Base-by-base conservation (phyloP, 2,888 invertebrate species). In the Lycia hirtaria region DNA sequence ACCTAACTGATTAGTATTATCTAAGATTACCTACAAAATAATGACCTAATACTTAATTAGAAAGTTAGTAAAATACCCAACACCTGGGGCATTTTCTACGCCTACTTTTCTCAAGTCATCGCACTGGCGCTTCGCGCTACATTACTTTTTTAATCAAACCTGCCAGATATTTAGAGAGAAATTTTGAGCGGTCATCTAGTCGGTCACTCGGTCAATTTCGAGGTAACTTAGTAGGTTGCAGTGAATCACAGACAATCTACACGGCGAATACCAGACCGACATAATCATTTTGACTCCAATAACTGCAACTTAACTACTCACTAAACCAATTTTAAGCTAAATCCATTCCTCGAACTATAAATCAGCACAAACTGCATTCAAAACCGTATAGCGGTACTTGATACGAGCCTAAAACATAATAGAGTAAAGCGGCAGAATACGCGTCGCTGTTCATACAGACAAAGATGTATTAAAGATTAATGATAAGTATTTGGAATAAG, bases 331-430 rank as follows among this genome's bases (percentile, higher is more conserved):
- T 51, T 51, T 33, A 33, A 51, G 45, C 44, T 28, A 33, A 56
- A 56, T 56, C 50, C 47, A 17, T 56, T 56, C 56, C 3, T 33
- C 45, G 56, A 56, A 56, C 56, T 40, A 56, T 56, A 45, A 56
- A 51, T 56, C 56, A 56, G 33, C 20, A 43, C 33, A 47, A 56
- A 56, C 45, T 56, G 56, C 56, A 56, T 56, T 56, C 40, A 56
- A 56, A 50, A 40, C 45, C 45, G 45, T 40, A 33, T 56, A 56
- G 51, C 56, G 56, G 56, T 56, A 56, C 37, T 17, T 51, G 38
- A 51, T 44, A 45, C 19, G 22, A 26, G 45, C 51, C 33, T 51
- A 30, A 50, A 30, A 51, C 14, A 33, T 56, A 49, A 49, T 48
- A 37, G 45, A 56, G 40, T 41, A 35, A 40, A 28, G 35, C 15